Base-by-base conservation (phyloP, 2,888 invertebrate genomes). In the Pollenia labialis region DNA sequence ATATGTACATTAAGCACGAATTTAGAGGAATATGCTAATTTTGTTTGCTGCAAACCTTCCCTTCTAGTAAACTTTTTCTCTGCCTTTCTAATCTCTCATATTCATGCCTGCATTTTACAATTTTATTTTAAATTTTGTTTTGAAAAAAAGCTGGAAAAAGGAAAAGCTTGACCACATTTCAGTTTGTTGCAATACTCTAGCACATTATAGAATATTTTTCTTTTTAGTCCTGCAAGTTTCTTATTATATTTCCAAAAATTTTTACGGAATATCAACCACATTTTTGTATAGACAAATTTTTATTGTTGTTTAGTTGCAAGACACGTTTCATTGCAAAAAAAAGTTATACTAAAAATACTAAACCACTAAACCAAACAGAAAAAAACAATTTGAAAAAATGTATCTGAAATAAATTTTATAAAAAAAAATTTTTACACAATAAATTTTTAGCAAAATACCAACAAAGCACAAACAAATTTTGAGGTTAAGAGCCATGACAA, bases 311-410 rank as follows among this genome's bases (percentile, higher is more conserved):
- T 46, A 79, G 54, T 82, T 86, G 16, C 81, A 44, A 69, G 66
- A 87, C 85, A 87, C 85, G 79, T 87, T 74, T 71, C 56, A 54
- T 66, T 60, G 42, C 40, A n/a, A n/a, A n/a, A 60, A 11, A 16
- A 71, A 23, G 3, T 32, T 32, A 32, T 32, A 32, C 32, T 2
- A 32, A 32, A 72, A 18, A 77, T 18, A 32, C 8, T 14, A 14
- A 66, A 69, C 68, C 77, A 79, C 64, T 50, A 56, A 71, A 72
- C 62, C 77, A 56, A 42, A 83, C n/a, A 69, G 40, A 52, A 42
- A 81, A 32, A 32, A 32, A 32, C 32, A 32, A 46, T 14, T 50
- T 32, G 46, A 10, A 50, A 71, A 64, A 46, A 68, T 72, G 46
- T 16, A 62, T 32, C 32, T 16, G 42, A 42, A 68, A 56, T 12